Evolutionary conservation across 2,797 vertebrate species (phyloP).

Genomic region (Atherinosoma microstoma): DNA sequence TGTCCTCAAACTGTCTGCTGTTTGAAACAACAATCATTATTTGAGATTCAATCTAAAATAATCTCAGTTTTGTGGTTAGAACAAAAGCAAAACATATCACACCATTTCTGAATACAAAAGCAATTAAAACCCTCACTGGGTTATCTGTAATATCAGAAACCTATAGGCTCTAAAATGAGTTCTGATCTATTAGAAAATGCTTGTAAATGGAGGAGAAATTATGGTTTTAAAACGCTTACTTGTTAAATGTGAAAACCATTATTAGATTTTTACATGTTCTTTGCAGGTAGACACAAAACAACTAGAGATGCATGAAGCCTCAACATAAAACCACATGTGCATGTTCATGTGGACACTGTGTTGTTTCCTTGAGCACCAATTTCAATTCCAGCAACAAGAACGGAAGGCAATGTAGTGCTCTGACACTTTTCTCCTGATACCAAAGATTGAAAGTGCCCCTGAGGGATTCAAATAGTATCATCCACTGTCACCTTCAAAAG

Average conservation of each 20-base stretch:
- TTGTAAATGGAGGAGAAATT: constrained; percentile 23
- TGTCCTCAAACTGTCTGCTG: constrained; percentile 30
- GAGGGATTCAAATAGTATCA: constrained; percentile 34
- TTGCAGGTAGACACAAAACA: constrained; percentile 59
- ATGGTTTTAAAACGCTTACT: constrained; percentile 23
- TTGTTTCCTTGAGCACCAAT: constrained; percentile 71
- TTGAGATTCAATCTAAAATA: constrained; percentile 46
- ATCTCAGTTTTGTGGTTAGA: constrained; percentile 26
- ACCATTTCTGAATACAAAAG: constrained; percentile 32
- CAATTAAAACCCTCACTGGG: constrained; percentile 29
- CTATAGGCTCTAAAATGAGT: constrained; percentile 46
- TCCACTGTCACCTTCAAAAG: constrained; percentile 14
- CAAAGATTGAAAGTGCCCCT: constrained; percentile 40
- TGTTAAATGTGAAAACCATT: constrained; percentile 29
- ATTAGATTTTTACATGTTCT: constrained; percentile 34
- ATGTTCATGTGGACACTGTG: constrained; percentile 63
- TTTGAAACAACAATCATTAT: constrained; percentile 21
- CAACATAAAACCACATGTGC: constrained; percentile 28
- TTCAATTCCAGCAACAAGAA: constrained; percentile 63
- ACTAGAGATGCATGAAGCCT: constrained; percentile 26
- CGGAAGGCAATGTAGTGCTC: constrained; percentile 67
- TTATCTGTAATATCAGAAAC: constrained; percentile 39
- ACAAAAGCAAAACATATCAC: constrained; percentile 27
- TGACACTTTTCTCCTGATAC: constrained; percentile 47
- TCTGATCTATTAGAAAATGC: constrained; percentile 31